Evolutionary conservation across 2,113 vertebrate species (phyloP).

Genomic region (Albula glossodonta): DNA sequence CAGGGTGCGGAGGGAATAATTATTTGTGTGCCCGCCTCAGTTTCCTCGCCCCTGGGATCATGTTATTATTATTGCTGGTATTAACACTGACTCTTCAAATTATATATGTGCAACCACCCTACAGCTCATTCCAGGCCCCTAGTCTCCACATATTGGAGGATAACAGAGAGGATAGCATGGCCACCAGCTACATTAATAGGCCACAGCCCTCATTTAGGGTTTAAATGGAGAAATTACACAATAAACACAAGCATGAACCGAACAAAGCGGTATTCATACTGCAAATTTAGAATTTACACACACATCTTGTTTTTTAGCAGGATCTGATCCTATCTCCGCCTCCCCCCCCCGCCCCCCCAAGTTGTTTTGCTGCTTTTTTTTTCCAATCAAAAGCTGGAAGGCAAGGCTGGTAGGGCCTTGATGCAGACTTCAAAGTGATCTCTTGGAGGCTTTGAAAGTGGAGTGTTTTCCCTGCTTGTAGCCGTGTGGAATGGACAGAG

Average conservation of each 20-base stretch:
- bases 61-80: not conserved
- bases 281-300: not conserved
- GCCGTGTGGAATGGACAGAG: conserved; percentile 8
- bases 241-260: not conserved
- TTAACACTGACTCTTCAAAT: conserved; percentile 5
- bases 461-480: conserved; percentile 2
- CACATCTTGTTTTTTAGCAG: not conserved
- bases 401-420: conserved; percentile 4
- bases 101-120: not conserved
- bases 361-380: not conserved
- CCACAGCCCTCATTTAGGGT: not conserved
- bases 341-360: not conserved
- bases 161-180: not conserved
- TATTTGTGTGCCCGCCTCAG: not conserved
- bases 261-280: conserved; percentile 10
- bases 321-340: not conserved
- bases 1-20: not conserved
- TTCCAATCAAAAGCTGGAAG: conserved; percentile 1
- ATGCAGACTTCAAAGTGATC: conserved; percentile 27
- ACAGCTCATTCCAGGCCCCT: not conserved
- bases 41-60: not conserved
- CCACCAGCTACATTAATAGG: not conserved
- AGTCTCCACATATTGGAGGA: not conserved
- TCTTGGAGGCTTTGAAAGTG: conserved; percentile 20
- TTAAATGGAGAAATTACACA: not conserved